Percentiles rank a stretch among this genome's conserved stretches.
phyloP scores from a whole-genome alignment of 2,888 invertebrate species.

The Microctonus aethiopoides region DNA sequence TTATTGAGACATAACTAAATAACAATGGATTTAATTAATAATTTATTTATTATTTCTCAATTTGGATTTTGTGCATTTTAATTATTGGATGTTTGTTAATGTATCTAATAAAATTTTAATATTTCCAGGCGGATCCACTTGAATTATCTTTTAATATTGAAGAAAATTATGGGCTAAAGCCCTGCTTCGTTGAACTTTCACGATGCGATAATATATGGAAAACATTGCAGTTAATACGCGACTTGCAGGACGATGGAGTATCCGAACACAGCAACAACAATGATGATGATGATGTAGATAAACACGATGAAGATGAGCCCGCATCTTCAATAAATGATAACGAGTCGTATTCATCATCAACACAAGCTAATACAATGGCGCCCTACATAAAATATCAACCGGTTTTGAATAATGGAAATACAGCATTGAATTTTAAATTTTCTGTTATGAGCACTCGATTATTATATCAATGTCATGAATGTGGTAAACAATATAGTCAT shows the following conservation, averaged over 20 bases:
- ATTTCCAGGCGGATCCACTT: conserved; percentile 1
- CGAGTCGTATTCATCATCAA: conserved; percentile 27
- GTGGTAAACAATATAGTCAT: conserved; percentile 53
- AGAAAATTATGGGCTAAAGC: conserved; percentile 45
- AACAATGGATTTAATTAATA: no score
- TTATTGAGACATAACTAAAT: no score
- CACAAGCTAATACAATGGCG: conserved; percentile 10
- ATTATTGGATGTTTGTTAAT: neutral
- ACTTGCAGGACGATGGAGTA: conserved; percentile 39
- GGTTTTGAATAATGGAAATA: conserved; percentile 48
- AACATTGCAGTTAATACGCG: conserved; percentile 58
- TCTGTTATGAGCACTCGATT: conserved; percentile 51
- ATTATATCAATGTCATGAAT: conserved; percentile 54
- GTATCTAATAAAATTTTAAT: neutral
- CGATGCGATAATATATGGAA: conserved; percentile 65
- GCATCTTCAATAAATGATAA: conserved; percentile 18
- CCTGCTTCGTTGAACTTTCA: conserved; percentile 53
- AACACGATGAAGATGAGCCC: conserved; percentile 10
- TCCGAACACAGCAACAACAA: conserved; percentile 3
- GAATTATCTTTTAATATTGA: conserved; percentile 33
- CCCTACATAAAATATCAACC: conserved; percentile 50
- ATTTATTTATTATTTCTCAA: no score
- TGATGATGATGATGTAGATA: neutral
- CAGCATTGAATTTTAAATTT: conserved; percentile 52
- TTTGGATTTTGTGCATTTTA: no score